These are phyloP conservation scores for Sycophila texana DNA, from an alignment of 2,888 invertebrate species.

Conservation along the genomic window DNA sequence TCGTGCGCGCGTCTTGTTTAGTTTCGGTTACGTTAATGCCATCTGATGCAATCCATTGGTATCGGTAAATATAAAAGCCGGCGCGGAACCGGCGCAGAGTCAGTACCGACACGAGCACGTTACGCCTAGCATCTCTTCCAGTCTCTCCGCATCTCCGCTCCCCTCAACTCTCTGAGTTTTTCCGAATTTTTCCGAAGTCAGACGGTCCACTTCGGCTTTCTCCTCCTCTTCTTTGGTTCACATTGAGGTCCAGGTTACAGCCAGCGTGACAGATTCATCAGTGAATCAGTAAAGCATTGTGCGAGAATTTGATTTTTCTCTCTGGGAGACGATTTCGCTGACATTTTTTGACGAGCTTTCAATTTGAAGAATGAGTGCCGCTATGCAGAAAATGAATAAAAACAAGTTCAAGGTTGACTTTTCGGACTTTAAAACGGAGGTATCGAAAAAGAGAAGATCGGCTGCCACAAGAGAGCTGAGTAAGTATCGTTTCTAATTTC, in stretches of 20 bases:
- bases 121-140: slow-evolving; percentile 6
- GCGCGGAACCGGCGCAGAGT: slow-evolving; percentile 59
- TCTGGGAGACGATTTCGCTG: neutral
- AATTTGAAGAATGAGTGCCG: neutral
- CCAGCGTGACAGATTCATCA: neutral
- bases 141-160: neutral
- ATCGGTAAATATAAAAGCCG: slow-evolving; percentile 71
- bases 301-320: neutral
- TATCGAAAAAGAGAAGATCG: slow-evolving; percentile 76
- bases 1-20: slow-evolving; percentile 37
- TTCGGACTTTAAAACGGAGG: slow-evolving; percentile 75
- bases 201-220: neutral
- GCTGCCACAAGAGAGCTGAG: slow-evolving; percentile 78
- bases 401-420: slow-evolving; percentile 74
- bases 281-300: neutral
- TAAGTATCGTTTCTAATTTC: slow-evolving; percentile 68
- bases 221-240: neutral
- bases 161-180: neutral
- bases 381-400: slow-evolving; percentile 52
- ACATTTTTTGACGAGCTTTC: neutral
- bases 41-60: slow-evolving; percentile 70
- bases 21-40: slow-evolving; percentile 56
- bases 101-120: slow-evolving; percentile 62
- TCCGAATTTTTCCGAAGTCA: neutral
- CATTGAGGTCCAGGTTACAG: neutral